Conservation (phyloP, 2,113 vertebrate genomes). For the Nothocercus nigrocapillus region DNA sequence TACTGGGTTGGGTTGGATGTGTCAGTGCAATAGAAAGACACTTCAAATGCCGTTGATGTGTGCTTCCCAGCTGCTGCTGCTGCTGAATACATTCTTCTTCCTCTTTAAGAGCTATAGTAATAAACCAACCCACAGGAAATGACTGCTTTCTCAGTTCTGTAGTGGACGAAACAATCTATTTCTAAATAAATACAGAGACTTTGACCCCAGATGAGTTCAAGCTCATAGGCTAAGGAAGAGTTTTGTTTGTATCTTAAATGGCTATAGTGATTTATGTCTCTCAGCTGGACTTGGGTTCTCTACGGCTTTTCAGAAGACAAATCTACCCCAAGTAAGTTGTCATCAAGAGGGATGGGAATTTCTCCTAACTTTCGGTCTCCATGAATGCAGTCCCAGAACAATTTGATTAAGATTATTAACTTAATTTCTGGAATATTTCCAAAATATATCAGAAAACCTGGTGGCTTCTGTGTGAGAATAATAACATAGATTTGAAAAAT, state of each 20-base stretch:
- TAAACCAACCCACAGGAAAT: slow-evolving; percentile 11
- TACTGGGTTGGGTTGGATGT: not conserved
- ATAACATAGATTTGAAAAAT: not conserved
- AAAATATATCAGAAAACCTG: not conserved
- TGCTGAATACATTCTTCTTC: not conserved
- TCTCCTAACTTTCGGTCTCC: not conserved
- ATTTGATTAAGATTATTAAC: not conserved
- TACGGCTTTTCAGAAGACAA: not conserved
- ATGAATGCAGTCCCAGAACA: not conserved
- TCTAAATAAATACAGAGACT: slow-evolving; percentile 5
- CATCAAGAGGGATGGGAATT: not conserved
- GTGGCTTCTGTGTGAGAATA: not conserved
- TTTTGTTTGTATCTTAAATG: slow-evolving; percentile 2
- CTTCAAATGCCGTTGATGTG: not conserved
- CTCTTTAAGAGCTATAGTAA: not conserved
- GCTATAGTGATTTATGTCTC: not conserved
- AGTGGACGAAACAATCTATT: slow-evolving; percentile 7
- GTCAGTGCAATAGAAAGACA: not conserved
- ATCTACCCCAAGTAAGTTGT: not conserved
- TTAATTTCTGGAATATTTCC: not conserved
- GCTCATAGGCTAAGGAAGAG: not conserved
- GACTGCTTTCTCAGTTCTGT: not conserved
- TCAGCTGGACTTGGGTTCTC: not conserved
- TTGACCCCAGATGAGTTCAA: not conserved
- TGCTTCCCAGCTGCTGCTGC: not conserved